A percentile compares a stretch with the other conserved stretches of the same genome.
These are phyloP conservation scores for Andrena bucephala DNA, from an alignment of 2,888 invertebrate species.

Conservation along the genomic window DNA sequence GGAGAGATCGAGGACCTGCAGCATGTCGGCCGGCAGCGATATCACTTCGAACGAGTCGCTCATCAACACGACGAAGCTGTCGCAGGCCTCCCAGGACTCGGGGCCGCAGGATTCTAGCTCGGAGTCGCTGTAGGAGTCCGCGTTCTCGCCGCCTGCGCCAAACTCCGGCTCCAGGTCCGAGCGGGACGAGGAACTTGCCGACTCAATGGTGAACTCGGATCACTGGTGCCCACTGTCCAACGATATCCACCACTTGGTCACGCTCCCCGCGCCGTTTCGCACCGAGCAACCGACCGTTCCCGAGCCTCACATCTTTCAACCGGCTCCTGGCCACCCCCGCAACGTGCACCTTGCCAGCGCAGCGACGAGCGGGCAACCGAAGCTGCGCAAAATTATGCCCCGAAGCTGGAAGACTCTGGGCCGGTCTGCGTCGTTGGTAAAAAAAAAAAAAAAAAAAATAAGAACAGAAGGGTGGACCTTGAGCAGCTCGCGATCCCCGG, in stretches of 20 bases:
- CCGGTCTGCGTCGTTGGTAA: neutral
- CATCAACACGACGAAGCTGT: conserved; percentile 84
- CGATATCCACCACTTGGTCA: conserved; percentile 30
- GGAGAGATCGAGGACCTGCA: conserved; percentile 79
- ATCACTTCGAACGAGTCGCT: conserved; percentile 84
- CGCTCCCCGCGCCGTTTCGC: conserved; percentile 6
- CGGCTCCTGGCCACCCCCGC: neutral
- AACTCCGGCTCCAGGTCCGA: conserved; percentile 82
- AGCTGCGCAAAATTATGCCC: neutral
- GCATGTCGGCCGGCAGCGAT: conserved; percentile 84
- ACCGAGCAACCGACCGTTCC: neutral
- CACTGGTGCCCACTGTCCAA: conserved; percentile 42
- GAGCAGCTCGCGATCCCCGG: neutral
- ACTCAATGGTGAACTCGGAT: conserved; percentile 82
- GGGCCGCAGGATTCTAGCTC: conserved; percentile 64
- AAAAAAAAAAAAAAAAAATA: neutral
- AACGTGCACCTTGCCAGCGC: neutral
- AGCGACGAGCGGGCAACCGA: neutral
- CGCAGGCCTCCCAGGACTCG: conserved; percentile 70
- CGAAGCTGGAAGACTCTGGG: neutral
- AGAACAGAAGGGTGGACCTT: conserved; percentile 3
- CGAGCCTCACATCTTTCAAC: conserved; percentile 2
- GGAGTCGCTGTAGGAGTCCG: conserved; percentile 71
- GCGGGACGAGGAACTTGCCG: conserved; percentile 82
- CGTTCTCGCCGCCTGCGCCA: conserved; percentile 66